These are phyloP conservation scores for Netta rufina DNA, from an alignment of 2,797 vertebrate species.

Conservation along the genomic window DNA sequence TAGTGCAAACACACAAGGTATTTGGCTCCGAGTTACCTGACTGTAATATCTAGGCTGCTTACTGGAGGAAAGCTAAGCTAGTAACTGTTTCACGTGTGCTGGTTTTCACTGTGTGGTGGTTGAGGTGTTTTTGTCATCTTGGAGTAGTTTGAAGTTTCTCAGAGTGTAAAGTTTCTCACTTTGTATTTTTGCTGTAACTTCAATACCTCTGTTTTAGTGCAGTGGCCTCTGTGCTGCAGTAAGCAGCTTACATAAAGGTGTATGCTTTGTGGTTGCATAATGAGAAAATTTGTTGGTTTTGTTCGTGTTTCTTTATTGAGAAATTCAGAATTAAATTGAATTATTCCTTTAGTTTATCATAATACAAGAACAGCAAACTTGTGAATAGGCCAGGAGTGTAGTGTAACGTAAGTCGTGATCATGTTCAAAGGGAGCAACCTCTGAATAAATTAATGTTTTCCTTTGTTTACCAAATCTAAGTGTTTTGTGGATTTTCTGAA, in stretches of 20 bases:
- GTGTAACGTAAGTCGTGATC: not conserved
- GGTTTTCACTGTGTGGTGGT: not conserved
- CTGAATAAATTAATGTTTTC: not conserved
- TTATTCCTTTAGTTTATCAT: not conserved
- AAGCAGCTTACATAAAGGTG: not conserved
- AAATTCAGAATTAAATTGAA: not conserved
- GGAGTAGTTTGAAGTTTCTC: not conserved
- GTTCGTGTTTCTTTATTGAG: not conserved
- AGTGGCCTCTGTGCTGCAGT: not conserved
- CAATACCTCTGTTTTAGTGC: not conserved
- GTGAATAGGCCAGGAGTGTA: not conserved
- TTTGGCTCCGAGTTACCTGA: not conserved
- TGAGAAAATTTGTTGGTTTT: not conserved
- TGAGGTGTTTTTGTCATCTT: not conserved
- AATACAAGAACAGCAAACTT: not conserved
- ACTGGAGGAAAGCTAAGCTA: not conserved
- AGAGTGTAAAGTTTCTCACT: not conserved
- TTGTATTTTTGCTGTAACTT: not conserved
- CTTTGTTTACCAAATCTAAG: rapidly evolving
- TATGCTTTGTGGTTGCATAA: not conserved
- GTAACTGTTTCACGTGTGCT: not conserved
- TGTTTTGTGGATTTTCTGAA: not conserved
- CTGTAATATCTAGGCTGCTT: not conserved
- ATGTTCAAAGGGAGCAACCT: not conserved
- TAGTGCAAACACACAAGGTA: not conserved